Conservation (phyloP, 2,113 vertebrate genomes). For the Leptocoma aspasia region DNA sequence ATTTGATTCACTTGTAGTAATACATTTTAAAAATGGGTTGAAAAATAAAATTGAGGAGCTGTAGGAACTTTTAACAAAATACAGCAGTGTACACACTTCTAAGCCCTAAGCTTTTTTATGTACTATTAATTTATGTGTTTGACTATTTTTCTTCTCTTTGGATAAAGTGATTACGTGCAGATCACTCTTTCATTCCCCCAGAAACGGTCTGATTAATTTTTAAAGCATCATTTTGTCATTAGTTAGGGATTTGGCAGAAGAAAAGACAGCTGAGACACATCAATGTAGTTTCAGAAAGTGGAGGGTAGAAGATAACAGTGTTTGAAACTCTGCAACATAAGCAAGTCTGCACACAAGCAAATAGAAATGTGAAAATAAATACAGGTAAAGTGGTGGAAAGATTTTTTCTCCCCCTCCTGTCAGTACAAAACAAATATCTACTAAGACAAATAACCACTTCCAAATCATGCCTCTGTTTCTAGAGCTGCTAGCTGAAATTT, state of each 20-base stretch:
- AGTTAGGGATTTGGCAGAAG: slow-evolving; percentile 24
- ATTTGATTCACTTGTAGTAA: not conserved
- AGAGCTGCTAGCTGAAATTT: not conserved
- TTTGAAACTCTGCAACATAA: not conserved
- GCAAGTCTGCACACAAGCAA: not conserved
- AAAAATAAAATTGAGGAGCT: not conserved
- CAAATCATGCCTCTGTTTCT: not conserved
- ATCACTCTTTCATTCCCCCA: not conserved
- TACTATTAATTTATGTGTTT: not conserved
- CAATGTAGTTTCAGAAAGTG: slow-evolving; percentile 6
- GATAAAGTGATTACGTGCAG: not conserved
- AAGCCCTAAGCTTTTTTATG: not conserved
- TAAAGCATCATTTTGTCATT: slow-evolving; percentile 26
- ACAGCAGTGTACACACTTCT: not conserved
- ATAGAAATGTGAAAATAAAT: slow-evolving; percentile 16
- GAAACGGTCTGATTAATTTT: slow-evolving; percentile 34
- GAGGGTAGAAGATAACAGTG: not conserved
- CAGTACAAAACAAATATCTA: not conserved
- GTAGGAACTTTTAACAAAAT: not conserved
- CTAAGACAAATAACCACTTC: not conserved
- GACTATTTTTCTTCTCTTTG: not conserved
- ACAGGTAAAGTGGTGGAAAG: not conserved
- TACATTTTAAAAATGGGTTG: not conserved
- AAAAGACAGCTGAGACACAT: slow-evolving; percentile 7
- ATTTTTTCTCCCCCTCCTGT: not conserved